Evolutionary conservation across 2,797 vertebrate genomes (phyloP), one percentile per base, ranked within the genome.

Genomic region (Gallirallus australis): DNA sequence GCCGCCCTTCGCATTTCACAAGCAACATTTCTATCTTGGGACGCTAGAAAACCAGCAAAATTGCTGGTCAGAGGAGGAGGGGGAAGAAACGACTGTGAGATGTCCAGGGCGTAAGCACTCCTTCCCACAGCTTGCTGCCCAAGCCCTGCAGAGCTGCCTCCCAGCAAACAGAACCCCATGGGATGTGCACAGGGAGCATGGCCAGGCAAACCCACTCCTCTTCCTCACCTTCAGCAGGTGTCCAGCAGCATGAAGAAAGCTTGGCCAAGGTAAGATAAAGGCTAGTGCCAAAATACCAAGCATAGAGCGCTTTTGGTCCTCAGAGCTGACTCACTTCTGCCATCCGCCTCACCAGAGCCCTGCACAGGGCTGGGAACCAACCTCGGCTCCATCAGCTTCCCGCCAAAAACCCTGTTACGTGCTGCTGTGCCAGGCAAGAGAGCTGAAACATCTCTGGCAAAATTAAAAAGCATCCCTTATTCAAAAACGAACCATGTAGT

Each of bases 341-440:
- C 69, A 7, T 27, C 20, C 2, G 0, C 20, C 2, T 1, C 33
- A 25, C 24, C 65, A 30, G 33, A 53, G 60, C 66, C 47, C 30
- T 6, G 60, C 45, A 4, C 15, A 5, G 37, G 11, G 24, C 33
- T 3, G 1, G 37, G 28, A 11, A 2, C 30, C 54, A 4, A 27
- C 3, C 4, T 21, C 6, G 10, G 7, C 4, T 3, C 63, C 2
- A 5, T 25, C 31, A 5, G 8, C 35, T 39, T 61, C 56, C 84
- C 37, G 48, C 48, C n/a, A 25, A 50, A 31, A 45, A 4, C 54
- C 5, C 1, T 1, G 15, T 15, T 6, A 19, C 0, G 13, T 31
- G 21, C 69, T 15, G 37, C 31, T 8, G 35, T 15, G 48, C 40
- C 25, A 40, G 66, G 31, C 56, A 42, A 73, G 54, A 54, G 1